phyloP scores from a whole-genome alignment of 2,888 invertebrate species.

The Vesta saturnalis region DNA sequence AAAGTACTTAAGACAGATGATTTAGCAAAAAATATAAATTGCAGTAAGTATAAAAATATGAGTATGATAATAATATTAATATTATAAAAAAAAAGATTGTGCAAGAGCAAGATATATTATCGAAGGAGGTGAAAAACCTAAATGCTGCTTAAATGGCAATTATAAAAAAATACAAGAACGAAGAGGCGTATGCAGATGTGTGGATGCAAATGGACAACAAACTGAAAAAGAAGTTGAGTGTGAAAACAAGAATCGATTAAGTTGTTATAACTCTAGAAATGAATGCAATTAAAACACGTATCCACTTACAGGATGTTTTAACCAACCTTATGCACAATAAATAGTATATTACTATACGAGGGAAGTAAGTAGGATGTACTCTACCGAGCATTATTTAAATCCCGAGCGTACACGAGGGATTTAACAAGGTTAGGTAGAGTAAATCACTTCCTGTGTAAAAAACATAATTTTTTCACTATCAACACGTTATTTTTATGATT shows the following conservation, averaged over 20 bases:
- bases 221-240: slow-evolving; percentile 51
- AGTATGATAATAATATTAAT: background rate
- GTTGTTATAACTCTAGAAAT: slow-evolving; percentile 40
- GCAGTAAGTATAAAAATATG: slow-evolving; percentile 65
- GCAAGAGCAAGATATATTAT: slow-evolving; percentile 66
- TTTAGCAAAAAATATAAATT: slow-evolving; percentile 66
- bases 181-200: slow-evolving; percentile 71
- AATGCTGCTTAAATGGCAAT: slow-evolving; percentile 73
- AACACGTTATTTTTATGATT: no score
- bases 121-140: slow-evolving; percentile 61
- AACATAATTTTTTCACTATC: no score
- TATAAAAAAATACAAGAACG: slow-evolving; percentile 71
- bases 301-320: no score
- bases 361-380: no score
- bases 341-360: no score
- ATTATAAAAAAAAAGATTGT: slow-evolving; percentile 66
- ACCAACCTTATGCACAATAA: no score
- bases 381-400: no score
- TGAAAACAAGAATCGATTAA: slow-evolving; percentile 35
- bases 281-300: no score
- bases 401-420: no score
- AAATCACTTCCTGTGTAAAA: no score
- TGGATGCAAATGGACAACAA: slow-evolving; percentile 70
- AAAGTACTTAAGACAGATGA: slow-evolving; percentile 59
- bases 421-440: no score